Percentiles rank a stretch among this genome's conserved stretches.
Evolutionary conservation across 2,797 vertebrate genomes (phyloP).

Genomic region (Amblyopsis hoosieri): DNA sequence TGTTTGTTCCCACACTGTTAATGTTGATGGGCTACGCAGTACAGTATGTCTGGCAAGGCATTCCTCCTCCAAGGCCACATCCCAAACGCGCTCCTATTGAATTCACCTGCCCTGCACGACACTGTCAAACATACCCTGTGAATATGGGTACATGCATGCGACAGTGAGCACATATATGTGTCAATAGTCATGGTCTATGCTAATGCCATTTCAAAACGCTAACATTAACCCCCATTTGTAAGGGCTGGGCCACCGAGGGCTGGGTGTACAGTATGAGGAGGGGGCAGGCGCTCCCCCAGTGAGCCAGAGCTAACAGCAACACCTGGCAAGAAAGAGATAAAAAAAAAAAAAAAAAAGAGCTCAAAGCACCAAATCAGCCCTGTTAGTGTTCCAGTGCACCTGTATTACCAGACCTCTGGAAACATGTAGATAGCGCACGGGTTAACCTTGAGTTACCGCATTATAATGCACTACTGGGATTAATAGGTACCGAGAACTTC

Average conservation of each 20-base stretch:
- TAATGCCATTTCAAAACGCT: slow-evolving; percentile 62
- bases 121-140: background rate
- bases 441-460: slow-evolving; percentile 59
- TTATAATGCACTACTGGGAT: slow-evolving; percentile 62
- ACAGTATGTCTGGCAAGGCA: slow-evolving; percentile 12
- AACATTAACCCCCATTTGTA: slow-evolving; percentile 50
- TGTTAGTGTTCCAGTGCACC: slow-evolving; percentile 59
- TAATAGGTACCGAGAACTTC: slow-evolving; percentile 58
- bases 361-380: slow-evolving; percentile 52
- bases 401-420: slow-evolving; percentile 60
- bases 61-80: slow-evolving; percentile 41
- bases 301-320: slow-evolving; percentile 45
- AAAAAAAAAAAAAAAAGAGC: slow-evolving; percentile 53
- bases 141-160: slow-evolving; percentile 17
- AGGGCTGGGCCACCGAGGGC: slow-evolving; percentile 17
- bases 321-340: slow-evolving; percentile 76
- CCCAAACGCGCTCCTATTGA: slow-evolving; percentile 4
- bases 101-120: slow-evolving; percentile 19
- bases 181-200: slow-evolving; percentile 25
- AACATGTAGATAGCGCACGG: slow-evolving; percentile 64
- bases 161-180: too few relatives aligned
- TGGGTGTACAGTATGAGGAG: slow-evolving; percentile 51
- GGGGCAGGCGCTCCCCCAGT: slow-evolving; percentile 43
- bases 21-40: background rate
- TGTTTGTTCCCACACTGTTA: slow-evolving; percentile 26